Evolutionary conservation across 2,797 vertebrate genomes (phyloP).

Genomic region (Pipistrellus nathusii): DNA sequence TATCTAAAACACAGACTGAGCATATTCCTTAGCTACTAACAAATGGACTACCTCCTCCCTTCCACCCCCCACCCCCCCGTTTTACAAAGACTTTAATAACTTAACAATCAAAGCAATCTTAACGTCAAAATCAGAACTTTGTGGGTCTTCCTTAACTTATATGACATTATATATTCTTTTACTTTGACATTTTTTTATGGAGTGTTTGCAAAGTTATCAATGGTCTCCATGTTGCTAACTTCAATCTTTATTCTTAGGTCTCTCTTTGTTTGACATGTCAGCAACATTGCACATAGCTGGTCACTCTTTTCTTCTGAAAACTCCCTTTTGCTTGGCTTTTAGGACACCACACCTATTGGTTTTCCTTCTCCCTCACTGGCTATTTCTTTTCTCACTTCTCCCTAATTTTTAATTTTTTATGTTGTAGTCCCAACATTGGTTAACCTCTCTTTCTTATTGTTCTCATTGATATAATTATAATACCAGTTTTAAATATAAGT

Average conservation of each 20-base stretch:
- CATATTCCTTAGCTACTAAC: background rate
- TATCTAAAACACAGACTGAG: background rate
- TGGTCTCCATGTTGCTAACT: background rate
- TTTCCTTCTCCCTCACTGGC: background rate
- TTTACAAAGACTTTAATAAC: background rate
- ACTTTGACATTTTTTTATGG: background rate
- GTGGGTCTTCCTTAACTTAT: background rate
- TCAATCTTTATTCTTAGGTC: background rate
- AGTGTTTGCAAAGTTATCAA: background rate
- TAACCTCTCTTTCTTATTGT: background rate
- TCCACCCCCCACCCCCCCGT: background rate
- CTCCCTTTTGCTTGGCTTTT: background rate
- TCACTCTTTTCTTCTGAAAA: background rate
- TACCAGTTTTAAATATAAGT: slow-evolving; percentile 4
- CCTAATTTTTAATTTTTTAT: background rate
- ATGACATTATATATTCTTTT: background rate
- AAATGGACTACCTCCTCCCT: background rate
- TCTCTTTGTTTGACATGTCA: background rate
- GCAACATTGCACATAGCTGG: background rate
- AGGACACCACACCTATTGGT: background rate
- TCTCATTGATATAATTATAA: background rate
- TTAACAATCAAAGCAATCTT: background rate
- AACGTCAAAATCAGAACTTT: background rate
- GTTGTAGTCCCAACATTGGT: background rate
- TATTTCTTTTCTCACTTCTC: background rate